Conservation (phyloP, 1,140 invertebrate species). For the Drosophila prosaltans region DNA sequence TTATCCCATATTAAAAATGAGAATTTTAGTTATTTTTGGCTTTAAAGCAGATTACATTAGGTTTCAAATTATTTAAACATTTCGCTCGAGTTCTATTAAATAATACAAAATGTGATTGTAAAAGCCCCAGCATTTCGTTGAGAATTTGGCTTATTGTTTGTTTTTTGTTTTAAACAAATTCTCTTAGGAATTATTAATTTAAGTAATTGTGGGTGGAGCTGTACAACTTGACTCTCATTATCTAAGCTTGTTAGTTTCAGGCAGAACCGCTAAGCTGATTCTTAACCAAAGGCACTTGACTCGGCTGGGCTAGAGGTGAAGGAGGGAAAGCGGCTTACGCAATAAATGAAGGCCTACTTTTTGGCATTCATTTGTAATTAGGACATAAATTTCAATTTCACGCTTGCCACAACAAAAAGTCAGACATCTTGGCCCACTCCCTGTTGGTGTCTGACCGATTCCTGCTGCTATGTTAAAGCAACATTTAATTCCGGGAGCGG, state of each 20-base stretch:
- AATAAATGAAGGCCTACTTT: slow-evolving; percentile 45
- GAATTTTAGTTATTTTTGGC: no score
- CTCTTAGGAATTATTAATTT: slow-evolving; percentile 26
- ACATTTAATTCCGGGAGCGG: slow-evolving; percentile 42
- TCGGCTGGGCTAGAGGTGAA: slow-evolving; percentile 26
- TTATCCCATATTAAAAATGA: no score
- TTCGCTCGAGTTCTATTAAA: no score
- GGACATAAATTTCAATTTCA: slow-evolving; percentile 74
- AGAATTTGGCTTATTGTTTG: background rate
- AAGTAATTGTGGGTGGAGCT: slow-evolving; percentile 3
- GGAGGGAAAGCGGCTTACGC: slow-evolving; percentile 55
- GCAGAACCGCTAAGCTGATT: slow-evolving; percentile 36
- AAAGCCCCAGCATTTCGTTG: background rate
- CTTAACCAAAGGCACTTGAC: slow-evolving; percentile 40
- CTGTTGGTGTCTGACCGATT: background rate
- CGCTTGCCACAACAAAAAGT: slow-evolving; percentile 49
- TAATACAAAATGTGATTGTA: background rate
- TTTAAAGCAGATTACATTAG: no score
- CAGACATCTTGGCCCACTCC: background rate
- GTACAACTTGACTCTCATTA: slow-evolving; percentile 52
- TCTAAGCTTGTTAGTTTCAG: slow-evolving; percentile 37
- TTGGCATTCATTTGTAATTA: slow-evolving; percentile 58
- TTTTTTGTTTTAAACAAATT: slow-evolving; percentile 2
- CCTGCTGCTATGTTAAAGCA: slow-evolving; percentile 16
- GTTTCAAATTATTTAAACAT: no score